Conservation (phyloP, 2,888 invertebrate species). For the Drosophila tanythrix region DNA sequence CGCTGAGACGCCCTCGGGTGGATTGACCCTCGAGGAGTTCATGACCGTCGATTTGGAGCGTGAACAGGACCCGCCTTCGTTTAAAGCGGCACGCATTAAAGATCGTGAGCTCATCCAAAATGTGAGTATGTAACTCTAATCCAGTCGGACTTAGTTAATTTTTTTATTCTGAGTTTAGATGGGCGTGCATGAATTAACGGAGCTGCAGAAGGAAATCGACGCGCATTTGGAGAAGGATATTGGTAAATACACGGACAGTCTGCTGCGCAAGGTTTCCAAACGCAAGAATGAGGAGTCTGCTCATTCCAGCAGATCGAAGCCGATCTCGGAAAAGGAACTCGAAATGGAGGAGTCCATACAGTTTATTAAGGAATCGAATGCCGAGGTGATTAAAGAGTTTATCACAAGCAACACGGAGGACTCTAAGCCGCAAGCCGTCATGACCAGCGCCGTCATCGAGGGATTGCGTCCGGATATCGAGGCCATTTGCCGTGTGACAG, state of each 20-base stretch:
- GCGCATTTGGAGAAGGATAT: slow-evolving; percentile 90
- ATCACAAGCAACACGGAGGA: slow-evolving; percentile 78
- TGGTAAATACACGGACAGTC: slow-evolving; percentile 83
- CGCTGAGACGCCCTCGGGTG: slow-evolving; percentile 97
- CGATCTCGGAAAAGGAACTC: slow-evolving; percentile 66
- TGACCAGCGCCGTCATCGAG: slow-evolving; percentile 67
- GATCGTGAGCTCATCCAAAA: slow-evolving; percentile 94
- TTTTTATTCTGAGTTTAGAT: slow-evolving; percentile 62
- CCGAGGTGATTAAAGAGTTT: slow-evolving; percentile 85
- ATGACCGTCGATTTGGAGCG: slow-evolving; percentile 98
- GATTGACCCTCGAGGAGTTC: slow-evolving; percentile 97
- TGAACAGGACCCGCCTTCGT: slow-evolving; percentile 97
- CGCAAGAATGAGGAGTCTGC: slow-evolving; percentile 16
- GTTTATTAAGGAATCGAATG: slow-evolving; percentile 85
- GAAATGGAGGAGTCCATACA: slow-evolving; percentile 85
- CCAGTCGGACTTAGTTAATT: background rate
- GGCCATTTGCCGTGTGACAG: slow-evolving; percentile 90
- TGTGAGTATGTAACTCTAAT: slow-evolving; percentile 84
- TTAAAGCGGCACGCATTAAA: slow-evolving; percentile 94
- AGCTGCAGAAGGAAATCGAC: slow-evolving; percentile 95
- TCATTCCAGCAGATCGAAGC: slow-evolving; percentile 4
- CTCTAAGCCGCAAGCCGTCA: slow-evolving; percentile 21
- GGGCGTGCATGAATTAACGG: slow-evolving; percentile 89
- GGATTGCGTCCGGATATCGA: slow-evolving; percentile 89
- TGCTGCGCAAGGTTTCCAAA: slow-evolving; percentile 53